Base-by-base conservation (phyloP, 2,797 vertebrate species). In the Microctenopoma lineatum region DNA sequence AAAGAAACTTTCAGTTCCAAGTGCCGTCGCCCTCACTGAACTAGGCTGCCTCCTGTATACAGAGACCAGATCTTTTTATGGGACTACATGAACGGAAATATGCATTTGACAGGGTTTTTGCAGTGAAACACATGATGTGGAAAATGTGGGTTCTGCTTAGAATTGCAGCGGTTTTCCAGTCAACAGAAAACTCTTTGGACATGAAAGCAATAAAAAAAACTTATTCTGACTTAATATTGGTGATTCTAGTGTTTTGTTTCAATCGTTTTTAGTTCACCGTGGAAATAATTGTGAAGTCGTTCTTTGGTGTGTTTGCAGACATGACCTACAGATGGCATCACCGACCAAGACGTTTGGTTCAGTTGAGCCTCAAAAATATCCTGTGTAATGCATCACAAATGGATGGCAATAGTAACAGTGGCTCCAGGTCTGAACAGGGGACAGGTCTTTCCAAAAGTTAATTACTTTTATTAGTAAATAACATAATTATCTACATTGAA, bases 171-270 rank as follows among this genome's bases (percentile, higher is more conserved):
- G 65, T 74, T 77, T 85, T 79, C 73, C 71, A 79, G 52, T 79
- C 64, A 73, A 81, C 72, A 85, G 86, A 90, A 77, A 89, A 86
- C 60, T 87, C 83, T 91, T 91, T 93, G 90, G 90, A 93, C 92
- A 89, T 91, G 85, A 92, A 93, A 95, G 93, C 94, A 94, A 94
- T 95, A 94, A 93, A 91, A 87, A 61, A 89, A 88, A 78, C 60
- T 34, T 82, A 87, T 84, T 90, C 80, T 84, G 87, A 86, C 75
- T 69, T 56, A 45, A n/a, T 47, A 62, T 47, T 61, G 63, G 68
- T 83, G 64, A 59, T 54, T 0, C 21, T 50, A 58, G 61, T 88
- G 45, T 65, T 56, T 68, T 71, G 18, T 72, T 62, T 3, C n/a
- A 26, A 15, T 13, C 27, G 16, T 0, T 42, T 0, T 18, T 3